Conservation (phyloP, 2,888 invertebrate species). For the Hydriomena furcata region DNA sequence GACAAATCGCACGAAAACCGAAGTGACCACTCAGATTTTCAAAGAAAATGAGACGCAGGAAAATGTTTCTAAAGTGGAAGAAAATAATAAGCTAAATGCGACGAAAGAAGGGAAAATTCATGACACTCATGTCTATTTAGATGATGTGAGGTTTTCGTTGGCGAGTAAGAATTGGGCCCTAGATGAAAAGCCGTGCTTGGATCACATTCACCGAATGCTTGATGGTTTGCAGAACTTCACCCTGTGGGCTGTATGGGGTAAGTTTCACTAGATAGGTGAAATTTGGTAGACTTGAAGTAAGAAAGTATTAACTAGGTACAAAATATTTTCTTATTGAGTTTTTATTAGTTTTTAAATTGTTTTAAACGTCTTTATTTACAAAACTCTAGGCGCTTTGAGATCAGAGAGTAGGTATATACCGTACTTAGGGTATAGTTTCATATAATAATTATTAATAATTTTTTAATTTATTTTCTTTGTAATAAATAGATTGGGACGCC, state of each 20-base stretch:
- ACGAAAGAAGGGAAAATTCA: slow-evolving; percentile 37
- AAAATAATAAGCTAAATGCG: slow-evolving; percentile 35
- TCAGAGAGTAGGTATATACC: too few relatives aligned
- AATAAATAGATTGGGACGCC: slow-evolving; percentile 87
- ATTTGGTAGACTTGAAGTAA: too few relatives aligned
- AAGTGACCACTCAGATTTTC: slow-evolving; percentile 24
- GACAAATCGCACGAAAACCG: slow-evolving; percentile 37
- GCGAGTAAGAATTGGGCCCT: slow-evolving; percentile 64
- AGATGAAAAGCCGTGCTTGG: slow-evolving; percentile 62
- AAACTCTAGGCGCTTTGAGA: too few relatives aligned
- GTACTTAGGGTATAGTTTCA: too few relatives aligned
- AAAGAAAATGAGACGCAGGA: slow-evolving; percentile 31
- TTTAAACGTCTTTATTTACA: too few relatives aligned
- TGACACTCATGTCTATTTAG: slow-evolving; percentile 60
- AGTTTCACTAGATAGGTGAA: too few relatives aligned
- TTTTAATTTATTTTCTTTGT: too few relatives aligned
- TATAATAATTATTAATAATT: too few relatives aligned
- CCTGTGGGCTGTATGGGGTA: slow-evolving; percentile 83
- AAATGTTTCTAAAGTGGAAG: slow-evolving; percentile 21
- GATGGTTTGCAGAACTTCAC: slow-evolving; percentile 77
- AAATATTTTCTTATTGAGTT: too few relatives aligned
- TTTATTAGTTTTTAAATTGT: too few relatives aligned
- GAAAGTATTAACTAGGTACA: too few relatives aligned
- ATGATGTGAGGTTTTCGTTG: slow-evolving; percentile 66
- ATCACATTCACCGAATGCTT: slow-evolving; percentile 61